phyloP scores from a whole-genome alignment of 2,113 vertebrate species.

The Tyrannus savana region DNA sequence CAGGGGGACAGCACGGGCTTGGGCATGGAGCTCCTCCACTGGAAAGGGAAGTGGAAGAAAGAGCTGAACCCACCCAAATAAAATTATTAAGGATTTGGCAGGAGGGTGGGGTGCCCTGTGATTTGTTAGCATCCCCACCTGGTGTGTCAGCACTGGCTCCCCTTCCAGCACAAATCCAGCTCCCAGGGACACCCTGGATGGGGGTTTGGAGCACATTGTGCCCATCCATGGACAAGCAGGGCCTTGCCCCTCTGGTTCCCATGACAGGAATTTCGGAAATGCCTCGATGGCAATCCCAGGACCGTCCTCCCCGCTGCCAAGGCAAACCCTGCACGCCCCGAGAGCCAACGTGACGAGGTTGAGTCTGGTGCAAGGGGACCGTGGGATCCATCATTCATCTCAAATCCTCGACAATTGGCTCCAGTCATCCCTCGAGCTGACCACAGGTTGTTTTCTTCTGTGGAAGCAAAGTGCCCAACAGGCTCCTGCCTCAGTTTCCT shows the following conservation, averaged over 20 bases:
- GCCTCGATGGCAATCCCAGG: background rate
- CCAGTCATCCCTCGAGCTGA: background rate
- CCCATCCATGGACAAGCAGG: background rate
- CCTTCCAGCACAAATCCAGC: background rate
- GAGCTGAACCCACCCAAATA: background rate
- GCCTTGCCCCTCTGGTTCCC: background rate
- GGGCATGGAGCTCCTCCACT: background rate
- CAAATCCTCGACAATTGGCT: background rate
- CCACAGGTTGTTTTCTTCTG: background rate
- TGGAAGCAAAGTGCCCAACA: background rate
- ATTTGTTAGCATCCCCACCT: background rate
- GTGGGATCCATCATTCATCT: fast-evolving
- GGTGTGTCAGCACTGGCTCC: background rate
- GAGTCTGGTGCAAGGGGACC: background rate
- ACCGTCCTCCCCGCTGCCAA: background rate
- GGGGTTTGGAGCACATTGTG: background rate
- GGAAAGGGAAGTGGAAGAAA: background rate
- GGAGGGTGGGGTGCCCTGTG: background rate
- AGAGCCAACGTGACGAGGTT: fast-evolving
- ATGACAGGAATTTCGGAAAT: background rate
- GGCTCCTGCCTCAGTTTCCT: background rate
- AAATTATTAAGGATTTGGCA: background rate
- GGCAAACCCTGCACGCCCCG: background rate
- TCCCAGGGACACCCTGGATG: background rate
- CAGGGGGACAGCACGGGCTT: background rate